A percentile compares a stretch with the other conserved stretches of the same genome.
Conservation (phyloP, 2,888 invertebrate genomes). For the Lochmaea capreae region DNA sequence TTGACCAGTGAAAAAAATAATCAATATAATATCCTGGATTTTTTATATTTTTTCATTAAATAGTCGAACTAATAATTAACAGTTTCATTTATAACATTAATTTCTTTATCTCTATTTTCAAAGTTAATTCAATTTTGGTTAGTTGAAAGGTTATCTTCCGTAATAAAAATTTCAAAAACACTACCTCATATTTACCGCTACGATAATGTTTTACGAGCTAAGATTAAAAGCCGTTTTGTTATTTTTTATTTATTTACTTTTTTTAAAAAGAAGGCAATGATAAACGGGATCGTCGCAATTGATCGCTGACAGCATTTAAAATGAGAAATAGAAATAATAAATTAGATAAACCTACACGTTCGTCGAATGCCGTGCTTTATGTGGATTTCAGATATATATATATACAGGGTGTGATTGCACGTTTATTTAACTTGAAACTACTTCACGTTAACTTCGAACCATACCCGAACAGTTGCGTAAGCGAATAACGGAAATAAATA, state of each 20-base stretch:
- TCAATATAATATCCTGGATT: too few species aligned
- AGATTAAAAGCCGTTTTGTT: constrained; percentile 3
- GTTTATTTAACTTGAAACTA: not conserved
- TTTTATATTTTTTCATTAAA: too few species aligned
- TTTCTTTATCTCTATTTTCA: not conserved
- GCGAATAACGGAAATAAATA: too few species aligned
- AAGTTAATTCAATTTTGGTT: not conserved
- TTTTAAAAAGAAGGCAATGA: constrained; percentile 19
- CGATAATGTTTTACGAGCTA: constrained; percentile 21
- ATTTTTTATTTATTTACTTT: not conserved
- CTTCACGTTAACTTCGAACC: too few species aligned
- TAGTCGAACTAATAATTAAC: too few species aligned
- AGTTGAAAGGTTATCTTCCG: not conserved
- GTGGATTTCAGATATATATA: constrained; percentile 3
- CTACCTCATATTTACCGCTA: constrained; percentile 3
- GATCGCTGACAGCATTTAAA: constrained; percentile 23
- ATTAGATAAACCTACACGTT: constrained; percentile 30
- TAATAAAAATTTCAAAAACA: constrained; percentile 3
- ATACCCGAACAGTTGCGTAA: too few species aligned
- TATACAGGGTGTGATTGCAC: constrained; percentile 19
- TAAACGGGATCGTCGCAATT: constrained; percentile 26
- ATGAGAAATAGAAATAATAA: constrained; percentile 19
- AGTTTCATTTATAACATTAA: too few species aligned
- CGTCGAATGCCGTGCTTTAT: constrained; percentile 19
- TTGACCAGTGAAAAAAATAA: too few species aligned